Base-by-base conservation (phyloP, 2,797 vertebrate genomes). In the Microctenopoma lineatum region DNA sequence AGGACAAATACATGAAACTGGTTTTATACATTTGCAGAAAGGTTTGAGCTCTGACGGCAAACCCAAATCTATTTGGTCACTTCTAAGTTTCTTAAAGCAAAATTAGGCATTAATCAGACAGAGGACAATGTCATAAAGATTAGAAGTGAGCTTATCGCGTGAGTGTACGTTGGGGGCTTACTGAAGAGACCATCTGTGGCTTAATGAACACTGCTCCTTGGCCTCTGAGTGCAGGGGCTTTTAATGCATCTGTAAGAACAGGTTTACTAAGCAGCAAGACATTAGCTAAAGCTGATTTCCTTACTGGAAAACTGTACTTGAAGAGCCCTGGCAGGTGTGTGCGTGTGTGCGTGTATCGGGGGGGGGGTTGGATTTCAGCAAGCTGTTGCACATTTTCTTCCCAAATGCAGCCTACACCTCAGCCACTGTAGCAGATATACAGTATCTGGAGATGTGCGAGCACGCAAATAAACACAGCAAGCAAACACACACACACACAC, bases 251-350 rank as follows among this genome's bases (percentile, higher is more conserved):
- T 93, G 91, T 83, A 93, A 84, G 90, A 84, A 82, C 87, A 87
- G 92, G 88, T 93, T 92, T 93, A 90, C 87, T 36, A 85, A 90
- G 86, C 86, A 91, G 89, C 79, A 83, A 90, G 87, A 93, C 91
- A 92, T 92, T 93, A 93, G 92, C 93, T 93, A 92, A 94, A 93
- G 90, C 92, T 92, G 91, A 94, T 92, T 93, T 93, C 88, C 92
- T 92, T 91, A 80, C 90, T 92, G 88, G 85, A 93, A 91, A 92
- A 92, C 87, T 86, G 84, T 72, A 91, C 89, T 93, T 89, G 89
- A 93, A 85, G 86, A 90, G 87, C 88, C 93, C 92, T 94, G 83
- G 85, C 77, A 86, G 79, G 68, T 83, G 29, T 32, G 29, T 32
- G 27, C 5, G 27, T 29, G 27, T 29, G 79, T 69, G 72, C 71